Base-by-base conservation (phyloP, 2,888 invertebrate genomes). In the Pedicia rivosa region DNA sequence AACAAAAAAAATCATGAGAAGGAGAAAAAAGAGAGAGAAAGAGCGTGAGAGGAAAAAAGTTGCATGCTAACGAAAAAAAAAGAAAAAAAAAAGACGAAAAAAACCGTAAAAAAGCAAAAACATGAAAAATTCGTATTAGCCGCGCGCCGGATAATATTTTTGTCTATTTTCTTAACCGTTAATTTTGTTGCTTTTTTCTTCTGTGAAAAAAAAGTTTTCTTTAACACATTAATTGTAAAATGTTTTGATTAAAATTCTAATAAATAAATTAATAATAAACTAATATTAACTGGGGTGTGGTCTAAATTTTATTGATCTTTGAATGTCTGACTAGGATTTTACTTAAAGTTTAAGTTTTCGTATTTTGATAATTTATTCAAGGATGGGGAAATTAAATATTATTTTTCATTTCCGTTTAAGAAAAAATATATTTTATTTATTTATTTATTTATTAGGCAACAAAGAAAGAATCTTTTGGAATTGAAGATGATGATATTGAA, bases 401-500 rank as follows among this genome's bases (percentile, higher is more conserved):
- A 24, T 24, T 24, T 4, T 24, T 24, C 8, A 24, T 24, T 24
- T 24, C 24, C 24, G 8, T 24, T 10, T 24, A 10, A 24, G n/a
- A 5, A 12, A 8, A 29, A 30, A 15, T 31, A 17, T 16, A 4
- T 9, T 17, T 16, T 17, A 17, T 10, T 16, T 17, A 8, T 17
- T 34, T 36, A 29, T 3, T 17, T 25, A 28, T 14, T 14, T 29
- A 12, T n/a, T 27, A 42, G 42, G 40, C 52, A 35, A 46, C 46
- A 40, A 50, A 50, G 39, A 48, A 47, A 44, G n/a, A 12, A n/a
- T 45, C 46, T 36, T 40, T 49, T 43, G 48, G 50, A 47, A 46
- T 54, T 47, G 43, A 52, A 45, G 62, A 62, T 43, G 63, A 62
- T 40, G 65, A 70, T 43, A 54, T 58, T 40, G 65, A 66, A 41